A percentile compares a stretch with the other conserved stretches of the same genome.
Evolutionary conservation across 1,140 invertebrate species (phyloP).

Genomic region (Lutraria rhynchaena): DNA sequence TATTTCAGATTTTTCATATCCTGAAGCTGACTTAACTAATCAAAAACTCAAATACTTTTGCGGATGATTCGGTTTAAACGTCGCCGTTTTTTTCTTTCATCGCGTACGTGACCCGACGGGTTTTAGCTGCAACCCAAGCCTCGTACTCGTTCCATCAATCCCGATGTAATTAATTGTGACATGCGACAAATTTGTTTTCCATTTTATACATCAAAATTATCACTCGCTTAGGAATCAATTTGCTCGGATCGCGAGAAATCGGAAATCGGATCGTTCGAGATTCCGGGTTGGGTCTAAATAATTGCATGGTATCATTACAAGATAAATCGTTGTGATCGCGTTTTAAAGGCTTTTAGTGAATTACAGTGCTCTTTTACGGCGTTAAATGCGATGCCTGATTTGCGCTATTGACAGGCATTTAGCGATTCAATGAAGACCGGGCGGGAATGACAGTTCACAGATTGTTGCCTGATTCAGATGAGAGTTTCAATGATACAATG

Average conservation of each 20-base stretch:
- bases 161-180: conserved; percentile 32
- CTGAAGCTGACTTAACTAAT: no score
- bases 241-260: conserved; percentile 43
- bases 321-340: conserved; percentile 55
- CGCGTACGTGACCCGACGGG: no score
- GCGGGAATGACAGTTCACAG: conserved; percentile 20
- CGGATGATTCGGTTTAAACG: no score
- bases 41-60: no score
- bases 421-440: conserved; percentile 26
- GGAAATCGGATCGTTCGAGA: conserved; percentile 22
- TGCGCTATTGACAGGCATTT: conserved; percentile 34
- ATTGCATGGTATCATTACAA: conserved; percentile 48
- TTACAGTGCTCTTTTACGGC: conserved; percentile 61
- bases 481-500: neutral
- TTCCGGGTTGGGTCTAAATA: conserved; percentile 53
- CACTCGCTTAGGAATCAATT: conserved; percentile 50
- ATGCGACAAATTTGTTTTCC: conserved; percentile 42
- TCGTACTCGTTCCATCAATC: neutral
- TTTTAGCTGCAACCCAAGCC: no score
- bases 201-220: conserved; percentile 44
- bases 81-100: no score
- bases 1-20: no score
- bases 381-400: conserved; percentile 48
- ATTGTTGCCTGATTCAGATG: neutral
- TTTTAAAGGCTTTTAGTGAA: conserved; percentile 62